These are phyloP conservation scores for Nasonovia ribisnigri DNA, from an alignment of 2,888 invertebrate genomes.

Conservation along the genomic window DNA sequence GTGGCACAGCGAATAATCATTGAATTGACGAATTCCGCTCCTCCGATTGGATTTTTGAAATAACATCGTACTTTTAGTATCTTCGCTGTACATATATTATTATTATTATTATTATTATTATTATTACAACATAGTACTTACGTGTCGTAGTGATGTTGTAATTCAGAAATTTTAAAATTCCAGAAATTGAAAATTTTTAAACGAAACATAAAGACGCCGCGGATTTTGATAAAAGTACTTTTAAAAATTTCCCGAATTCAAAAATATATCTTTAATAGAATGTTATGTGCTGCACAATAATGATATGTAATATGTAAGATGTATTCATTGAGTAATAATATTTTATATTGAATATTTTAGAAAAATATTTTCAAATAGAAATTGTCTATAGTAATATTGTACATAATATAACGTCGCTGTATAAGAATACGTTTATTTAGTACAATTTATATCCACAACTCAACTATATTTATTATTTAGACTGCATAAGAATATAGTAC, in stretches of 20 bases:
- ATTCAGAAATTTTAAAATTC: not conserved
- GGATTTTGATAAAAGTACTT: not conserved
- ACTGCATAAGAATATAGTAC: too few relatives aligned
- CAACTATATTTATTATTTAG: too few relatives aligned
- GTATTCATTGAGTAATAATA: not conserved
- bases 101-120: not conserved
- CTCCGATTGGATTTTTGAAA: not conserved
- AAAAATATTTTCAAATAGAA: not conserved
- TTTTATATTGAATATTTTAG: not conserved
- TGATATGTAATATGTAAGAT: not conserved
- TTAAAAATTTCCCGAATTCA: not conserved
- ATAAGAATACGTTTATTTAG: too few relatives aligned
- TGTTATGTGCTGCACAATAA: accelerated
- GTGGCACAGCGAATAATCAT: too few relatives aligned
- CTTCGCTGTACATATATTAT: not conserved
- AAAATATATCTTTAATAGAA: not conserved
- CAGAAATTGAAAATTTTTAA: not conserved
- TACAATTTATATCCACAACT: too few relatives aligned
- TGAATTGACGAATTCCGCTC: not conserved
- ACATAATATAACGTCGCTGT: too few relatives aligned
- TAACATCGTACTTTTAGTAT: not conserved
- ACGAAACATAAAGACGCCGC: not conserved
- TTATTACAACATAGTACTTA: not conserved
- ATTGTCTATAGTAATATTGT: not conserved
- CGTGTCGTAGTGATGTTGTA: not conserved